Evolutionary conservation across 2,888 invertebrate species (phyloP).

Genomic region (Spicauda simplicius): DNA sequence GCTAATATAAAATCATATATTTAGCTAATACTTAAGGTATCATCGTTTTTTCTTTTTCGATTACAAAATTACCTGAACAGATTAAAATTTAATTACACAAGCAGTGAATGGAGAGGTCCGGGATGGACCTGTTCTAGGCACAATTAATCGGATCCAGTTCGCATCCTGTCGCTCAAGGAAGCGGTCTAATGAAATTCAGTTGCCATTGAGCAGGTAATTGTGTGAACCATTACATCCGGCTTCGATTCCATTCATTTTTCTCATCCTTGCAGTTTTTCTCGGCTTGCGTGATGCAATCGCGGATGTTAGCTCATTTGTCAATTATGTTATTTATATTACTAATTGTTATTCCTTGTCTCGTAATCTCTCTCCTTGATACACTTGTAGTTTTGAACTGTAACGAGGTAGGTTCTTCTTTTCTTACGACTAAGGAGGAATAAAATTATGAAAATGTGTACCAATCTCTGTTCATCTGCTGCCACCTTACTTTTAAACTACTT

Average conservation of each 20-base stretch:
- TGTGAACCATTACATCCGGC: slow-evolving; percentile 79
- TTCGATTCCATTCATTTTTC: slow-evolving; percentile 74
- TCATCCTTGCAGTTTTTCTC: slow-evolving; percentile 71
- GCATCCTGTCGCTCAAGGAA: slow-evolving; percentile 68
- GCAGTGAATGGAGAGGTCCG: slow-evolving; percentile 48
- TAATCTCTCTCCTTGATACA: slow-evolving; percentile 2
- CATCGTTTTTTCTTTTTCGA: too few species aligned
- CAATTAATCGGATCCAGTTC: slow-evolving; percentile 64
- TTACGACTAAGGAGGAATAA: too few species aligned
- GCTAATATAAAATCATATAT: too few species aligned
- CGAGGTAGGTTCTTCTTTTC: too few species aligned
- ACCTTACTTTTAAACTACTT: too few species aligned
- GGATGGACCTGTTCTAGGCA: slow-evolving; percentile 54
- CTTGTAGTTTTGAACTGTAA: slow-evolving; percentile 1
- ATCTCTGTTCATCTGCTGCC: too few species aligned
- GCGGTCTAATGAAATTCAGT: slow-evolving; percentile 57
- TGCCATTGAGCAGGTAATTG: slow-evolving; percentile 57
- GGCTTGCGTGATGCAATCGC: slow-evolving; percentile 71
- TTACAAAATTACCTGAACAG: too few species aligned
- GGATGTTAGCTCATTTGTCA: slow-evolving; percentile 57
- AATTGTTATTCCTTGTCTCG: slow-evolving; percentile 19
- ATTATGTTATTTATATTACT: slow-evolving; percentile 31
- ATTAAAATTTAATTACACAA: slow-evolving; percentile 26
- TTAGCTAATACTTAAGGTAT: too few species aligned
- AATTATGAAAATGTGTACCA: too few species aligned